Percentiles rank a stretch among this genome's conserved stretches.
phyloP scores from a whole-genome alignment of 2,113 vertebrate genomes.

The Rhabdomys dilectus region DNA sequence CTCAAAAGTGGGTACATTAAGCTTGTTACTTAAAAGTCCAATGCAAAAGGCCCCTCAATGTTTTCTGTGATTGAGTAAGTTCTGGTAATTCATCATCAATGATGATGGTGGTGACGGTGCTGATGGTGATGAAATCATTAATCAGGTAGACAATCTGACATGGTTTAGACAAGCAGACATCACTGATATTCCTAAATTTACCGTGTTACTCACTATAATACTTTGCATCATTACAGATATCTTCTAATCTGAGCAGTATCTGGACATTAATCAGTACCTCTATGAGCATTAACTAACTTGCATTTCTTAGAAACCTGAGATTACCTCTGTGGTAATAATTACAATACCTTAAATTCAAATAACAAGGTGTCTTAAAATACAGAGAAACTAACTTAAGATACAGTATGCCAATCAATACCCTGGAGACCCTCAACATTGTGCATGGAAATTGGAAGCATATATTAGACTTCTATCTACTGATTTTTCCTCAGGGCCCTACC shows the following conservation, averaged over 20 bases:
- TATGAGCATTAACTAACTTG: not conserved
- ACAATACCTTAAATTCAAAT: not conserved
- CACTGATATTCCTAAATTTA: not conserved
- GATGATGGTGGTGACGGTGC: not conserved
- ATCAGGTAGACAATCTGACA: not conserved
- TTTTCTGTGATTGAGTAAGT: not conserved
- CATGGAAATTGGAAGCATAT: not conserved
- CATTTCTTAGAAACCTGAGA: constrained; percentile 48
- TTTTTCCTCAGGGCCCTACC: not conserved
- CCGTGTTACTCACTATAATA: not conserved
- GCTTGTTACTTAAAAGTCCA: not conserved
- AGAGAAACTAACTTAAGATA: not conserved
- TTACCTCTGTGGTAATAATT: not conserved
- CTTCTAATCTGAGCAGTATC: not conserved
- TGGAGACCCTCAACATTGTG: not conserved
- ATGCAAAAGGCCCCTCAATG: not conserved
- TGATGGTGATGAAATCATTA: not conserved
- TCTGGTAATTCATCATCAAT: not conserved
- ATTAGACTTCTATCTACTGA: not conserved
- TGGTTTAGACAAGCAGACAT: not conserved
- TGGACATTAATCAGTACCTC: not conserved
- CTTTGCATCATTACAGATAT: constrained; percentile 17
- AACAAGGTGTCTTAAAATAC: not conserved
- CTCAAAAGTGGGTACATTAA: not conserved
- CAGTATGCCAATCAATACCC: too few relatives aligned